phyloP scores from a whole-genome alignment of 2,113 vertebrate genomes.

The Pristiophorus japonicus region DNA sequence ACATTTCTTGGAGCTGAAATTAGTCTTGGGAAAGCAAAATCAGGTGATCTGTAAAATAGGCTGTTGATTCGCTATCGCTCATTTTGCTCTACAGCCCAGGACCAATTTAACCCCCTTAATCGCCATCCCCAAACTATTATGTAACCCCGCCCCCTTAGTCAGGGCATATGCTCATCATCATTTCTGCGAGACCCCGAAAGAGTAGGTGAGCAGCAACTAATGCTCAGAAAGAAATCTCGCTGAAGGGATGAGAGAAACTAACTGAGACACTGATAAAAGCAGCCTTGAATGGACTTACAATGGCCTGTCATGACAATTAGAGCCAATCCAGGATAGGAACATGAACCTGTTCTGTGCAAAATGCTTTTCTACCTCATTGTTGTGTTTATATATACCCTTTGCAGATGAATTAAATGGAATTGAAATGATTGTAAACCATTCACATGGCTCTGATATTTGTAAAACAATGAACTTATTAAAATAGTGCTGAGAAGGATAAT shows the following conservation, averaged over 20 bases:
- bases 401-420: neutral
- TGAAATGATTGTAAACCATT: neutral
- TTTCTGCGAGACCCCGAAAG: neutral
- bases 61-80: neutral
- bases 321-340: neutral
- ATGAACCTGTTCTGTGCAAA: neutral
- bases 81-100: neutral
- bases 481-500: neutral
- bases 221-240: neutral
- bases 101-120: neutral
- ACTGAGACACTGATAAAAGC: neutral
- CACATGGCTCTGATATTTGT: neutral
- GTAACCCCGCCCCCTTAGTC: neutral
- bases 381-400: neutral
- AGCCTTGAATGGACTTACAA: neutral
- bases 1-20: neutral
- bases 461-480: neutral
- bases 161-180: neutral
- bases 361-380: neutral
- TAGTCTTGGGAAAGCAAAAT: neutral
- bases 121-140: neutral
- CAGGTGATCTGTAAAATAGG: too few species aligned
- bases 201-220: neutral
- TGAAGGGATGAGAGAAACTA: neutral
- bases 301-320: neutral